A percentile compares a stretch with the other conserved stretches of the same genome.
These are phyloP conservation scores for Myotis planiceps DNA, from an alignment of 2,797 vertebrate genomes.

Conservation along the genomic window DNA sequence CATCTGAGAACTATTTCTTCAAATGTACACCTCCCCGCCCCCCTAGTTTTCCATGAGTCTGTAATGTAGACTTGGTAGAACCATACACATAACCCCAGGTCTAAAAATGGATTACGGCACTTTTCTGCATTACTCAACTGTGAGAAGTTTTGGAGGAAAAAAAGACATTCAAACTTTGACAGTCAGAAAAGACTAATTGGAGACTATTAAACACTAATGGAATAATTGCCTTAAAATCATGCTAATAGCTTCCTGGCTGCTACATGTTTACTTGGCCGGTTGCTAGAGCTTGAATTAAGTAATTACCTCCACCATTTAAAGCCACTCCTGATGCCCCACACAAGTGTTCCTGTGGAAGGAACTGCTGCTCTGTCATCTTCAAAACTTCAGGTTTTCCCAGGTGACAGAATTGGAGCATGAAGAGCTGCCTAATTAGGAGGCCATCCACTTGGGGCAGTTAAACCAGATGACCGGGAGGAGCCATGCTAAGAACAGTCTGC, in stretches of 20 bases:
- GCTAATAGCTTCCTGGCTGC: constrained; percentile 83
- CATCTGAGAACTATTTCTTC: background rate
- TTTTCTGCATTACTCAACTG: constrained; percentile 45
- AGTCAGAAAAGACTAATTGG: constrained; percentile 81
- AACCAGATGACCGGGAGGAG: background rate
- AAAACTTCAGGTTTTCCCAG: constrained; percentile 54
- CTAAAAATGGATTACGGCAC: background rate
- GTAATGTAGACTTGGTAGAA: background rate
- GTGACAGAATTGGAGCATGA: background rate
- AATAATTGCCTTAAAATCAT: constrained; percentile 84
- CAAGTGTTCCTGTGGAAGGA: constrained; percentile 52
- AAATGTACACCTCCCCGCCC: background rate
- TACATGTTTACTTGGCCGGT: constrained; percentile 82
- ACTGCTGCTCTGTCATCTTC: constrained; percentile 9
- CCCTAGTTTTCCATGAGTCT: background rate
- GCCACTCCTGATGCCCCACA: constrained; percentile 50
- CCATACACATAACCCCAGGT: background rate
- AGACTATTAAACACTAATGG: constrained; percentile 86
- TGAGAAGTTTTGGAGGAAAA: constrained; percentile 48
- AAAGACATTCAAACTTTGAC: constrained; percentile 63
- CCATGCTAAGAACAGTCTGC: background rate
- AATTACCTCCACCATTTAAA: constrained; percentile 79
- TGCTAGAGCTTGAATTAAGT: constrained; percentile 80
- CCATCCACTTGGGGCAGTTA: background rate
- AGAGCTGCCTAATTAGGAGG: constrained; percentile 30